Percentiles rank a stretch among this genome's conserved stretches.
Evolutionary conservation across 2,113 vertebrate genomes (phyloP).

Genomic region (Pelmatolapia mariae): DNA sequence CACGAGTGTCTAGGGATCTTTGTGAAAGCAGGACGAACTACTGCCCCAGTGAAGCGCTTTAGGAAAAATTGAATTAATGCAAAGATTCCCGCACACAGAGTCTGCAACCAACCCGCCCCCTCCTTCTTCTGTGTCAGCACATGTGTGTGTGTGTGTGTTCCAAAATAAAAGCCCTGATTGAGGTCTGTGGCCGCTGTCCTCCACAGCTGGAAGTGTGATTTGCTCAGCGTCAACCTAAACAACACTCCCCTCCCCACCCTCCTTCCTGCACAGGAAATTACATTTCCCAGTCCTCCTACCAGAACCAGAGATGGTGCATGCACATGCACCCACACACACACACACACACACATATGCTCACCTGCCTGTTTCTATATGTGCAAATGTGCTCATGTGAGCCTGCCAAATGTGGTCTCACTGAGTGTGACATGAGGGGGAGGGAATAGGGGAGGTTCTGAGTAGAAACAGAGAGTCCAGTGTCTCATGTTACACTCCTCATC

Average conservation of each 20-base stretch:
- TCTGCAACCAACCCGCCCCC: background rate
- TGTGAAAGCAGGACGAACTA: background rate
- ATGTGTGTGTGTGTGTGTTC: slow-evolving; percentile 32
- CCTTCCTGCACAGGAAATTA: slow-evolving; percentile 46
- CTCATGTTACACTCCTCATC: slow-evolving; percentile 67
- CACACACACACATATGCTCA: background rate
- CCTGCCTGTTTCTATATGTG: slow-evolving; percentile 1
- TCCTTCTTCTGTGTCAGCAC: background rate
- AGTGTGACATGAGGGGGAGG: slow-evolving; percentile 34
- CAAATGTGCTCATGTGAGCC: background rate
- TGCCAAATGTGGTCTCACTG: slow-evolving; percentile 31
- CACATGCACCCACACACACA: background rate
- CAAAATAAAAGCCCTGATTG: slow-evolving; percentile 34
- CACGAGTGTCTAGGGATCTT: background rate
- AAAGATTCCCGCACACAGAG: background rate
- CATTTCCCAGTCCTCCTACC: slow-evolving; percentile 29
- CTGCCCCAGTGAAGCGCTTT: background rate
- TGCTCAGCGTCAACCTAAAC: slow-evolving; percentile 30
- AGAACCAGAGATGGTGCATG: background rate
- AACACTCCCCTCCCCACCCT: background rate
- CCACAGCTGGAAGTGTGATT: slow-evolving; percentile 66
- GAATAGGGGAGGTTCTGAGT: slow-evolving; percentile 44
- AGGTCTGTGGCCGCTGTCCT: slow-evolving; percentile 14
- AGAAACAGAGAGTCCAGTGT: slow-evolving; percentile 57
- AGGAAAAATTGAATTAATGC: background rate